phyloP scores from a whole-genome alignment of 2,113 vertebrate species.

The Barnardius zonarius region DNA sequence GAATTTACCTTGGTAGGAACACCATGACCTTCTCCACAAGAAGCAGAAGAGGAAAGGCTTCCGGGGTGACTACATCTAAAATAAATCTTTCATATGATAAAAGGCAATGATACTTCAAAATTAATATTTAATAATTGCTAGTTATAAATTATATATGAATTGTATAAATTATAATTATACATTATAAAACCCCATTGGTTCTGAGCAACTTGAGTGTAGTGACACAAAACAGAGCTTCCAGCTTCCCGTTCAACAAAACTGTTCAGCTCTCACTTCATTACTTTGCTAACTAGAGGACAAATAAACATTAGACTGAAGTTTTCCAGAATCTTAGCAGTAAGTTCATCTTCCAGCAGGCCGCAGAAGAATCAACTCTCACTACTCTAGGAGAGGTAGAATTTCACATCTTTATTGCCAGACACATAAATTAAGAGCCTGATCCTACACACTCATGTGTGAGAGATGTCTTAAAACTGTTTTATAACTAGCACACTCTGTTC shows the following conservation, averaged over 20 bases:
- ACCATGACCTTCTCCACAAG: not conserved
- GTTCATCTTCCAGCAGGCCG: not conserved
- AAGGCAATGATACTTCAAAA: not conserved
- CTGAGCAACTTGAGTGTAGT: not conserved
- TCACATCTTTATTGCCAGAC: not conserved
- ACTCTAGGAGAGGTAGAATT: not conserved
- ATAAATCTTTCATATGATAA: not conserved
- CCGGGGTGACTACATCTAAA: not conserved
- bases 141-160: not conserved
- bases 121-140: not conserved
- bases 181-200: not conserved
- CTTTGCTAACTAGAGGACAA: not conserved
- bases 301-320: not conserved
- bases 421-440: not conserved
- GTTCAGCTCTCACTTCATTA: not conserved
- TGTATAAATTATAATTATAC: not conserved
- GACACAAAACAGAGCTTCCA: not conserved
- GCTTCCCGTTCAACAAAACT: not conserved
- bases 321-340: not conserved
- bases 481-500: not conserved
- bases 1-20: not conserved
- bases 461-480: not conserved
- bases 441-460: not conserved
- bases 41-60: not conserved
- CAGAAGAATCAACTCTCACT: not conserved